Evolutionary conservation across 2,113 vertebrate species (phyloP).

Genomic region (Crotalus viridis): DNA sequence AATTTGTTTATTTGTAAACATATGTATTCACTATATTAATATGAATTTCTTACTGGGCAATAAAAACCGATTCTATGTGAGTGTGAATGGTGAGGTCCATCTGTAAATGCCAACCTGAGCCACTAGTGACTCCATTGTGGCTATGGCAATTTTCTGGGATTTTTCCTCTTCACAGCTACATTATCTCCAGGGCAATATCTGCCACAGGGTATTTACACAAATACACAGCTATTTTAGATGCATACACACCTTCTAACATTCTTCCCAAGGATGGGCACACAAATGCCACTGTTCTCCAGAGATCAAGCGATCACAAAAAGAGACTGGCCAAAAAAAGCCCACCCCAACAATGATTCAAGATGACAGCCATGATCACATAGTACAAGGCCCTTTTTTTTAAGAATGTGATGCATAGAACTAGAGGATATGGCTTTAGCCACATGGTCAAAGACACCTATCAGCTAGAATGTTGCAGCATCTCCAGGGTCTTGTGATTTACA

Average conservation of each 20-base stretch:
- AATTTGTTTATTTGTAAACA: slow-evolving; percentile 92
- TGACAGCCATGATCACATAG: not conserved
- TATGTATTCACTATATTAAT: slow-evolving; percentile 97
- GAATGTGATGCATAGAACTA: not conserved
- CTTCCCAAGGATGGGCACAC: not conserved
- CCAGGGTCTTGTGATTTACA: no score
- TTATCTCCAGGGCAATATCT: not conserved
- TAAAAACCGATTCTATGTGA: slow-evolving; percentile 87
- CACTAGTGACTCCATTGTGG: not conserved
- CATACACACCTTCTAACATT: not conserved
- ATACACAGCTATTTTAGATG: not conserved
- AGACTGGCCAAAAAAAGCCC: not conserved
- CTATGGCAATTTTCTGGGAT: not conserved
- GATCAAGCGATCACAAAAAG: not conserved
- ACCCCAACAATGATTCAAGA: not conserved
- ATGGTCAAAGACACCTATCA: not conserved
- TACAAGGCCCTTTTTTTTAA: not conserved
- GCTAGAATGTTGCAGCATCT: no score
- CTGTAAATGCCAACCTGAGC: slow-evolving; percentile 4
- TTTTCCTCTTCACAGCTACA: not conserved
- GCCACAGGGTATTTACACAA: not conserved
- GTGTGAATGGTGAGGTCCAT: slow-evolving; percentile 41
- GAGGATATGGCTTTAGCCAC: not conserved
- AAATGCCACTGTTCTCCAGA: not conserved
- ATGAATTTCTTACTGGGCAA: slow-evolving; percentile 98